Conservation (phyloP, 2,888 invertebrate genomes). For the Balanococcus diminutus region DNA sequence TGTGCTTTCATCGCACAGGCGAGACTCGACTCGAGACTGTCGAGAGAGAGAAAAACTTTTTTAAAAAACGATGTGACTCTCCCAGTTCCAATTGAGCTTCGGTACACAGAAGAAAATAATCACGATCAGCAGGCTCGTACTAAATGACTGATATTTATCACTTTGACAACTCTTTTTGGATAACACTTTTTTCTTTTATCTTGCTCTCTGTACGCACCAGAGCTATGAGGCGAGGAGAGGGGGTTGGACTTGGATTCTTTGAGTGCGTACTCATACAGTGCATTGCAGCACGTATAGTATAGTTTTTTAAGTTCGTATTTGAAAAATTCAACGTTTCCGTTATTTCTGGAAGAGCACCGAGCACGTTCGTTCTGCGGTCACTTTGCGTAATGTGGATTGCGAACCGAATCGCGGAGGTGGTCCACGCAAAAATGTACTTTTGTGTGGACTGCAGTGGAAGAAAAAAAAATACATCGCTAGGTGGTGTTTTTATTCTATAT, state of each 20-base stretch:
- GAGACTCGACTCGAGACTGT: not conserved
- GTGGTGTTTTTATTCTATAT: not conserved
- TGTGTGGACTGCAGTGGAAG: not conserved
- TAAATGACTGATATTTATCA: slow-evolving; percentile 55
- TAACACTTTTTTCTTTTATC: slow-evolving; percentile 45
- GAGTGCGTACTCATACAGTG: not conserved
- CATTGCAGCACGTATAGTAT: not conserved
- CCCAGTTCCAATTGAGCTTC: slow-evolving; percentile 49
- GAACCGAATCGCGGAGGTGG: not conserved
- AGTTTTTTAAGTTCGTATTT: not conserved
- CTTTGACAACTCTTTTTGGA: slow-evolving; percentile 52
- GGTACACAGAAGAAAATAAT: slow-evolving; percentile 46
- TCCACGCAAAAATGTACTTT: not conserved
- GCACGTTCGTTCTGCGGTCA: not conserved
- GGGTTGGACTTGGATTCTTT: not conserved
- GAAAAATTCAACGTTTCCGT: slow-evolving; percentile 33
- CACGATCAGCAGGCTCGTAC: slow-evolving; percentile 52
- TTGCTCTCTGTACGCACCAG: slow-evolving; percentile 14
- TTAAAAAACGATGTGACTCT: slow-evolving; percentile 40
- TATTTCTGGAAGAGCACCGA: not conserved
- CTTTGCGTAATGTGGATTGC: not conserved
- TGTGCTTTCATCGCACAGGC: slow-evolving; percentile 35
- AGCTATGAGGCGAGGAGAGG: not conserved
- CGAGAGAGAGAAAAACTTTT: not conserved
- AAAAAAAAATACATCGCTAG: not conserved